phyloP scores from a whole-genome alignment of 2,888 invertebrate genomes.

The Torymus texanus region DNA sequence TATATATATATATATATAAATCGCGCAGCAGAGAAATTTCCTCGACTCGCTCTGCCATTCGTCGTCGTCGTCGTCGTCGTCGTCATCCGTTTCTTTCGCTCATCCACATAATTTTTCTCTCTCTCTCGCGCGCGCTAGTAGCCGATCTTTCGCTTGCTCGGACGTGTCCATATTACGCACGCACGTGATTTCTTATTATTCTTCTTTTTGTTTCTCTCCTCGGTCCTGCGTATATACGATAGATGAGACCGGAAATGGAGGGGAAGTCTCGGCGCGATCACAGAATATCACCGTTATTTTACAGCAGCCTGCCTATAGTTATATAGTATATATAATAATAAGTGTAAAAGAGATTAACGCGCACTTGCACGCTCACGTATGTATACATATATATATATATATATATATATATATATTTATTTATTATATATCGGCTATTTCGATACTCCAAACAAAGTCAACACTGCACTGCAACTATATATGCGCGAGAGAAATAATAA shows the following conservation, averaged over 20 bases:
- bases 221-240: constrained; percentile 1
- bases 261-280: constrained; percentile 7
- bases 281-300: constrained; percentile 13
- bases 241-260: neutral
- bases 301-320: no score
- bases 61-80: neutral
- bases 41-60: constrained; percentile 38
- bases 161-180: neutral
- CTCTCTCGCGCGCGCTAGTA: neutral
- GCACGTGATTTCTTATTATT: neutral
- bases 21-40: constrained; percentile 25
- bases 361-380: no score
- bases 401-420: no score
- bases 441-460: constrained; percentile 26
- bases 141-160: neutral
- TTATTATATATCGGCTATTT: constrained; percentile 4
- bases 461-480: constrained; percentile 29
- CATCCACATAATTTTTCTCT: neutral
- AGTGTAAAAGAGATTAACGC: no score
- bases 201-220: neutral
- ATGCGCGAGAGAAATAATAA: constrained; percentile 25
- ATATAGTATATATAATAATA: no score
- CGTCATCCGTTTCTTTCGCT: neutral
- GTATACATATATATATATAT: no score
- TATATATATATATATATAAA: constrained; percentile 10